Base-by-base conservation (phyloP, 2,113 vertebrate species). In the Todiramphus chloris region DNA sequence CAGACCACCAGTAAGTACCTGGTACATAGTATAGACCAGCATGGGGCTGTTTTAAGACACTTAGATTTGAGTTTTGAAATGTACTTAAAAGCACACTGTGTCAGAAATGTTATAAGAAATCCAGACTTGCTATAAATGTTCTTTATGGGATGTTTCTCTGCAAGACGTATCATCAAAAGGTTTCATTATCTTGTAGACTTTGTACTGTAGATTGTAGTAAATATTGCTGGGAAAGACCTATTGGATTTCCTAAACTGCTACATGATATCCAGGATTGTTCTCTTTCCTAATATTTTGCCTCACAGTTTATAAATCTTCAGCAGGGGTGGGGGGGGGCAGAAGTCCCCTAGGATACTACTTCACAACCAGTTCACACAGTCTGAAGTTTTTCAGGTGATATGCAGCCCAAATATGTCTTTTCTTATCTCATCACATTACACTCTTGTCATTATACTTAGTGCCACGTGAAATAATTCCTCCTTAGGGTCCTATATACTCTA, bases 111-210 rank as follows among this genome's bases (percentile, higher is more conserved):
- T 82, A 18, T 11, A 79, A 84, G 77, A 92, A 95, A 93, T 51
- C 43, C 68, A 83, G 73, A 64, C 51, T 94, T 81, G 27, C 33
- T 92, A 50, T 50, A 87, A 94, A 82, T 91, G 90, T 56, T 89
- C 63, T 37, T 83, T 62, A n/a, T 2, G 44, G 53, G 77, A 64
- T 64, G 8, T 4, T 43, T 76, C 64, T 92, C 58, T 87, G 48
- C 73, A 94, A 90, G 69, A 72, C 35, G 15, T 56, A 51, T 78
- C 51, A 89, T 70, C 80, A 92, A 93, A 92, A 50, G 21, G 12
- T 64, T 84, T 92, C 43, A 37, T 75, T 75, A 21, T 82, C 83
- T 84, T 60, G 69, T n/a, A 69, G 48, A 77, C 51, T 95, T 95
- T 92, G 90, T 94, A 81, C n/a, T 83, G 9, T 25, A 94, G 58